phyloP scores from a whole-genome alignment of 2,797 vertebrate species.

The Chelon labrosus region DNA sequence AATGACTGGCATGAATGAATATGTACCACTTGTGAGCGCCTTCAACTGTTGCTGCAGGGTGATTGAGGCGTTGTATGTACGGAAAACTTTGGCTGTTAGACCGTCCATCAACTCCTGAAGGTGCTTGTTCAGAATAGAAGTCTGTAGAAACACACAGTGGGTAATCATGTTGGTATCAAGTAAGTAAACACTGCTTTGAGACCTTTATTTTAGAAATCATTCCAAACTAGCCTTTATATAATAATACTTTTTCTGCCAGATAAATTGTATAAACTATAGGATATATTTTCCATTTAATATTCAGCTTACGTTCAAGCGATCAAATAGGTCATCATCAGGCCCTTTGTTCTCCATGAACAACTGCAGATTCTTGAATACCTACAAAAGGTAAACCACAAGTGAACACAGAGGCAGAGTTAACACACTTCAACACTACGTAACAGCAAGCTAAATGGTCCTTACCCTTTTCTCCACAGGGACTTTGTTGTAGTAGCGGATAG shows the following conservation, averaged over 20 bases:
- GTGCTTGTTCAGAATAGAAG: conserved; percentile 97
- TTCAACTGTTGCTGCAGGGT: conserved; percentile 96
- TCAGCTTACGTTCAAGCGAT: conserved; percentile 94
- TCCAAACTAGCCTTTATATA: background rate
- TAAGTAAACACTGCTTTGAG: background rate
- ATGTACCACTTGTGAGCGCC: conserved; percentile 87
- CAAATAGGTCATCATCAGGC: conserved; percentile 97
- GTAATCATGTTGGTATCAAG: background rate
- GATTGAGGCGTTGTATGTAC: conserved; percentile 97
- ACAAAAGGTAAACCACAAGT: background rate
- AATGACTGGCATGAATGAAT: background rate
- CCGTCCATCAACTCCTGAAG: conserved; percentile 99
- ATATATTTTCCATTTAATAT: background rate
- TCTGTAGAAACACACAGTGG: conserved; percentile 79
- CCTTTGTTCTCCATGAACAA: conserved; percentile 99
- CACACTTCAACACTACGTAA: background rate
- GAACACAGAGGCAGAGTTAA: background rate
- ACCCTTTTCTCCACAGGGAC: conserved; percentile 98
- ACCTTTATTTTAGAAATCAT: background rate
- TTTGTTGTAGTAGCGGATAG: conserved; percentile 99
- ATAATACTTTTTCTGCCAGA: background rate
- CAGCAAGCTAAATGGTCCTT: conserved; percentile 50
- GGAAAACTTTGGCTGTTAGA: conserved; percentile 97
- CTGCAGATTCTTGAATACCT: conserved; percentile 99
- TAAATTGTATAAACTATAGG: background rate